Base-by-base conservation (phyloP, 2,113 vertebrate genomes). In the Dicrurus megarhynchus region DNA sequence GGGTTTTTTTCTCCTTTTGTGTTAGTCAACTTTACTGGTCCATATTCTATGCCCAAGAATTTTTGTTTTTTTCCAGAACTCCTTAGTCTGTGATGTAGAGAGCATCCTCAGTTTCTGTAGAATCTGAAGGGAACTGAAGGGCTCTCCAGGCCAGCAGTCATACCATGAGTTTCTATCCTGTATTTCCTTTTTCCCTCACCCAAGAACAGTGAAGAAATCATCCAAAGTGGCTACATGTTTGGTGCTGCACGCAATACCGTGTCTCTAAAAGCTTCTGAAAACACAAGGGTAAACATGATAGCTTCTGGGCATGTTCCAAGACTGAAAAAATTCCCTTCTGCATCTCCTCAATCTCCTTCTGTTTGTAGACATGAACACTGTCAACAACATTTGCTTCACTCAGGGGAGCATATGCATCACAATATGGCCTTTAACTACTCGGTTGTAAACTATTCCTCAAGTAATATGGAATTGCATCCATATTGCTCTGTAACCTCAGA, bases 401-500 rank as follows among this genome's bases (percentile, higher is more conserved):
- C 87, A 46, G 61, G 70, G 59, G 78, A 95, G 50, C 94, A 91
- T 94, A 96, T 96, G 95, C 46, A 85, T 74, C 0, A 2, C 91
- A 97, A 97, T 96, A 96, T 95, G 93, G 90, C 75, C 75, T 90
- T 94, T 87, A 96, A 96, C 89, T 95, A 93, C 59, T 85, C 78
- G 77, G 78, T 59, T 0, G 0, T 83, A 89, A 95, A 89, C 74
- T 89, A 28, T 90, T 87, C 84, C 78, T 94, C 78, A 83, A 73
- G 55, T 77, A 85, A 77, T 46, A 39, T 2, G 24, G 63, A 87
- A 84, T 59, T 68, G 21, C 83, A 85, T 90, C 44, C 71, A 63
- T 82, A 84, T 56, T 95, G 46, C 71, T 95, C 30, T 88, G 87
- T 67, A 91, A 70, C 70, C 16, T 88, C 74, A 73, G 49, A 78